Evolutionary conservation across 2,888 invertebrate species (phyloP), one percentile per base, ranked within the genome.

Genomic region (Euplexia lucipara): DNA sequence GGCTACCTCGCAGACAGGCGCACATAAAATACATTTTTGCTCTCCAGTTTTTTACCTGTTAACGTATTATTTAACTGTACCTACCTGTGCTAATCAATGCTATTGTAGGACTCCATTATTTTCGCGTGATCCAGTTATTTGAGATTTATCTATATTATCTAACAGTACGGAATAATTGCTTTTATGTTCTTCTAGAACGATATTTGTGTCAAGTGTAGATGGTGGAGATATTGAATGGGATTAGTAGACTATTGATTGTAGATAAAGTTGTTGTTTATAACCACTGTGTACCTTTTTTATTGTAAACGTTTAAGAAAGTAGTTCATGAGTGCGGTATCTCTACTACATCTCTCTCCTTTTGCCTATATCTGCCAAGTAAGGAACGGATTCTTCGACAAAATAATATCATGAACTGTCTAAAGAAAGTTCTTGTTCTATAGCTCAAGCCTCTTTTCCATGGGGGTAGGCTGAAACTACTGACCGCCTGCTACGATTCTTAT

Each of bases 61-160:
- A 65, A 60, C 59, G 39, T 70, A 62, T 69, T 68, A 70, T 70
- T 79, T 79, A 75, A 79, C 78, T 73, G 82, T 81, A 73, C 70
- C 49, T 81, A 73, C 70, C 49, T 44, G 63, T 75, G 70, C 69
- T 81, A 81, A 79, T 75, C 73, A 79, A 68, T 61, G 63, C 66
- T 57, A 77, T 78, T 81, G 79, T 77, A 22, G 16, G 48, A 49
- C 49, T 63, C 62, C 58, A 73, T 79, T 78, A 69, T 76, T 64
- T 69, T 61, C 26, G 53, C 12, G 10, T 56, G 70, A 44, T 67
- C 74, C 67, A 60, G 64, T 71, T 71, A 62, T 58, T 68, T 66
- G 63, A 76, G 49, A 73, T 78, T 58, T 78, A 80, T 78, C 68
- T 70, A 51, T 64, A 69, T 71, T 77, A 81, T 70, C 70, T 75